Evolutionary conservation across 2,113 vertebrate species (phyloP).

Genomic region (Papio anubis): DNA sequence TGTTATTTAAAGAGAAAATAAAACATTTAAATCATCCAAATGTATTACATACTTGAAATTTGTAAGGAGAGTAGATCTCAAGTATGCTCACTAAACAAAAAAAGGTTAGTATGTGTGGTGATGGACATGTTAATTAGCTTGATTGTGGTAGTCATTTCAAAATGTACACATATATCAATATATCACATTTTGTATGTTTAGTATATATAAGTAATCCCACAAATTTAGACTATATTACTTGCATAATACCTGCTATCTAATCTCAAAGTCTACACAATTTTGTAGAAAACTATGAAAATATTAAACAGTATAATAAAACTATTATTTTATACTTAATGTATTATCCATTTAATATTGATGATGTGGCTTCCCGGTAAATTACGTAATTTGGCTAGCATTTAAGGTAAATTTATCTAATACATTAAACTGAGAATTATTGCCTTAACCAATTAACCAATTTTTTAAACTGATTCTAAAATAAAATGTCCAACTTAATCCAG

Average conservation of each 20-base stretch:
- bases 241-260: not conserved
- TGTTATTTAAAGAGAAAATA: not conserved
- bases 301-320: not conserved
- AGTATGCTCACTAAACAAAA: not conserved
- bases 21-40: not conserved
- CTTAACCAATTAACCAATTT: not conserved
- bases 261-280: not conserved
- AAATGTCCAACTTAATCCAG: not conserved
- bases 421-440: not conserved
- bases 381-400: not conserved
- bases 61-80: not conserved
- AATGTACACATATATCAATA: not conserved
- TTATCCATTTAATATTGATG: too few species aligned
- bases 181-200: not conserved
- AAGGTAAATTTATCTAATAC: not conserved
- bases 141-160: not conserved
- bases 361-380: not conserved
- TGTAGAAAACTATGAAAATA: not conserved
- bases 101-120: not conserved
- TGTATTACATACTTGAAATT: not conserved
- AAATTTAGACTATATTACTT: not conserved
- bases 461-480: not conserved
- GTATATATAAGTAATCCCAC: not conserved
- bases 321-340: not conserved
- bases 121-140: not conserved